Conservation (phyloP, 2,888 invertebrate genomes). For the Heterodera filipjevi region DNA sequence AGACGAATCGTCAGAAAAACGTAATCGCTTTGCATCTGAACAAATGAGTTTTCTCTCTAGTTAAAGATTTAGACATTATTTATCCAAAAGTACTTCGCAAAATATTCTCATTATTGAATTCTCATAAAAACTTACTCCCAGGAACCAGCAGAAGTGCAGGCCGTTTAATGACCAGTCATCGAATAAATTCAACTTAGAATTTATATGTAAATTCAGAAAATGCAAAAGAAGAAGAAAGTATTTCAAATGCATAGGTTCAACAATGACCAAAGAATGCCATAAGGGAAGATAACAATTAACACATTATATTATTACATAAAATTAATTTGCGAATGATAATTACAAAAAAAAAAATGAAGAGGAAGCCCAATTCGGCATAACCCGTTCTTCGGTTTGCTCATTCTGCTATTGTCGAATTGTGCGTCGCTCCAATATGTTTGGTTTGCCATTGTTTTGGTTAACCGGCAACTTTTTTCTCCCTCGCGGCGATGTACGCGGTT, state of each 20-base stretch:
- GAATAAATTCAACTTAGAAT: not conserved
- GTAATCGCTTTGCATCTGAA: constrained; percentile 40
- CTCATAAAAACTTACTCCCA: constrained; percentile 27
- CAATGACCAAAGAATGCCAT: too few relatives aligned
- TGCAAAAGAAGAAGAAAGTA: not conserved
- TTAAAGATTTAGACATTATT: not conserved
- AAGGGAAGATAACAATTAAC: too few relatives aligned
- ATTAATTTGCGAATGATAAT: too few relatives aligned
- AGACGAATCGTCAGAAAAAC: not conserved
- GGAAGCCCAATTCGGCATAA: too few relatives aligned
- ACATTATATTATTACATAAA: too few relatives aligned
- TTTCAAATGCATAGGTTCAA: too few relatives aligned
- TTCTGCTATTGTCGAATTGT: not conserved
- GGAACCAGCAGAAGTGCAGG: constrained; percentile 41
- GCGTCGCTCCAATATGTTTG: too few relatives aligned
- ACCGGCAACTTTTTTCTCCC: constrained; percentile 27
- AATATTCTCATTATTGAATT: too few relatives aligned
- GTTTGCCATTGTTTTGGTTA: not conserved
- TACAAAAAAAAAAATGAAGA: too few relatives aligned
- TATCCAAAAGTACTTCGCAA: not conserved
- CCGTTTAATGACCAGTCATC: constrained; percentile 45
- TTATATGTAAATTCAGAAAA: not conserved
- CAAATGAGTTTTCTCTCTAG: not conserved
- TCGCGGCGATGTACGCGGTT: constrained; percentile 33
- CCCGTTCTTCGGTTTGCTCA: not conserved